Base-by-base conservation (phyloP, 2,888 invertebrate species). In the Dasypogon diadema region DNA sequence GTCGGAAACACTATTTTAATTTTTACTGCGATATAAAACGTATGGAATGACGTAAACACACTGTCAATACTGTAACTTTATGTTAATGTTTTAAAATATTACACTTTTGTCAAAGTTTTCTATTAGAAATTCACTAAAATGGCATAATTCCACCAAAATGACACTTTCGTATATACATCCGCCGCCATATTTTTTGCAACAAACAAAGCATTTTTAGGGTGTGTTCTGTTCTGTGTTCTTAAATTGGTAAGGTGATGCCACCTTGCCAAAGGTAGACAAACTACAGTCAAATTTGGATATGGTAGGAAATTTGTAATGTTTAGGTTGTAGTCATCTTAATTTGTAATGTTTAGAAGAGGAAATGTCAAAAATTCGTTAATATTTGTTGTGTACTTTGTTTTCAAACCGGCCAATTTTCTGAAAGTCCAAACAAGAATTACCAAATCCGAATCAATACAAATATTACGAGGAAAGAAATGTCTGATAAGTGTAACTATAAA, bases 161-260 rank as follows among this genome's bases (percentile, higher is more conserved):
- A 68, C 70, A 72, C 75, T 60, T 68, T 42, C 42, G 42, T 77
- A 75, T 34, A 75, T 56, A 75, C 65, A 68, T 68, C 48, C 76
- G 55, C 74, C 76, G 76, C 77, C 77, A 79, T 77, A 75, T 79
- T 78, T 77, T 76, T 76, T 76, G 77, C 79, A 79, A 79, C 79
- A 79, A 79, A 79, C 76, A 75, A 78, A 77, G 78, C 76, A 74
- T 75, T 68, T n/a, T 14, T 70, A 16, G 74, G 73, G 34, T 42
- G 22, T 16, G 74, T 54, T 76, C 55, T 8, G 30, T 48, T 3
- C 16, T 42, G 10, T 30, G 34, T 30, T 30, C 21, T 12, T 14
- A 37, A 48, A 12, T 42, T 22, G 46, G 0, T 4, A 24, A 24
- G 12, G 0, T 1, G 24, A 14, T 18, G 26, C 68, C 68, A 68